phyloP scores from a whole-genome alignment of 2,888 invertebrate genomes.

The Cheilosia pagana region DNA sequence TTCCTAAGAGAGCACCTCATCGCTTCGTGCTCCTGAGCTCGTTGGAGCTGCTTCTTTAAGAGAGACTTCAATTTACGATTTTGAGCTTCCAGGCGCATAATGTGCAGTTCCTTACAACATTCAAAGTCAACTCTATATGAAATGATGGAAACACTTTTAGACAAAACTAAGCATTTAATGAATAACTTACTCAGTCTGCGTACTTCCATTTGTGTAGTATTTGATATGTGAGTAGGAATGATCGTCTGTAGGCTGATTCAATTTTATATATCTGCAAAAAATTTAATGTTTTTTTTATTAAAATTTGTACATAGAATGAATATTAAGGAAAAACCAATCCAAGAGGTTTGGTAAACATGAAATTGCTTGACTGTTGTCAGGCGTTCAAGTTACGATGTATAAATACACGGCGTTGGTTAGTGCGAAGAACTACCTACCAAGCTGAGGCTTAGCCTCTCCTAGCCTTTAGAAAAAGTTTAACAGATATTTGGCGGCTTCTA shows the following conservation, averaged over 20 bases:
- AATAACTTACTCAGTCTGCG: conserved; percentile 50
- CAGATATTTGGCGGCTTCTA: no score
- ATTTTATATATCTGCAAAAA: conserved; percentile 8
- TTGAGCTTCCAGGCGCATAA: conserved; percentile 49
- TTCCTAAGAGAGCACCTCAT: conserved; percentile 12
- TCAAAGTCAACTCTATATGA: conserved; percentile 34
- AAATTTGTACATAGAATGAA: no score
- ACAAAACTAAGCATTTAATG: background rate
- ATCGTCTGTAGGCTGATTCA: background rate
- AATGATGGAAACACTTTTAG: background rate
- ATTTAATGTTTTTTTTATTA: background rate
- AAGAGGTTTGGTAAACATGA: no score
- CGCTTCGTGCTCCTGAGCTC: conserved; percentile 41
- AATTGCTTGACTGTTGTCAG: no score
- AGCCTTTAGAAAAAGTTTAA: no score
- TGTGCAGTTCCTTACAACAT: conserved; percentile 49
- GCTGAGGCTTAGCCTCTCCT: no score
- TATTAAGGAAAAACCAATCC: no score
- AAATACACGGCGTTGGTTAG: no score
- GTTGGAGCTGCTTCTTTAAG: conserved; percentile 30
- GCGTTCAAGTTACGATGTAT: no score
- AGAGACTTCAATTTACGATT: conserved; percentile 18
- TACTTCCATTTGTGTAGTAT: conserved; percentile 25
- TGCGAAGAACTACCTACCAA: no score
- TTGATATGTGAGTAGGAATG: conserved; percentile 44